These are phyloP conservation scores for Lagopus muta DNA, from an alignment of 2,113 vertebrate genomes.

Conservation along the genomic window DNA sequence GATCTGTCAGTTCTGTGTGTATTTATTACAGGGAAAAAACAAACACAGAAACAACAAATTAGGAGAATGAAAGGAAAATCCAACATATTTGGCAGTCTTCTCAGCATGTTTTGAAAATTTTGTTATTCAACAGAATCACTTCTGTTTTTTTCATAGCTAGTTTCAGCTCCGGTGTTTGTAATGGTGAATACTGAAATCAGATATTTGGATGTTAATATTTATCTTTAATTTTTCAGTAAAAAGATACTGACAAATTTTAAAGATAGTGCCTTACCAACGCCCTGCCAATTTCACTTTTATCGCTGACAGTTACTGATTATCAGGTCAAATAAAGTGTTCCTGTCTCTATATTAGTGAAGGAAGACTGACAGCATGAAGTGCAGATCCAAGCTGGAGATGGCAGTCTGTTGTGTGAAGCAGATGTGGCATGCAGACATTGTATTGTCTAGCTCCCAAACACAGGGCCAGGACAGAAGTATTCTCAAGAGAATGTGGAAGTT, in stretches of 20 bases:
- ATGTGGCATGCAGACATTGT: not conserved
- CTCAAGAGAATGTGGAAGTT: not conserved
- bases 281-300: not conserved
- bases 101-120: not conserved
- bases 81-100: not conserved
- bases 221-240: not conserved
- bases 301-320: accelerated
- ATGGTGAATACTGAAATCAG: not conserved
- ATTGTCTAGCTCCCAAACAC: not conserved
- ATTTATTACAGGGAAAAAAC: not conserved
- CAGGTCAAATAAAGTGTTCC: accelerated
- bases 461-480: not conserved
- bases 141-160: not conserved
- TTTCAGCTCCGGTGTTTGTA: not conserved
- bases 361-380: not conserved
- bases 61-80: not conserved
- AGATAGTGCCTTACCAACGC: not conserved
- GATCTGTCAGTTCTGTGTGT: not conserved
- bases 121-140: not conserved
- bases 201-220: not conserved
- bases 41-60: not conserved
- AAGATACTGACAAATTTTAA: not conserved
- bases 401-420: not conserved
- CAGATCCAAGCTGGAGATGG: not conserved
- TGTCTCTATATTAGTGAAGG: accelerated